Conservation (phyloP, 2,113 vertebrate genomes). For the Psophia crepitans region DNA sequence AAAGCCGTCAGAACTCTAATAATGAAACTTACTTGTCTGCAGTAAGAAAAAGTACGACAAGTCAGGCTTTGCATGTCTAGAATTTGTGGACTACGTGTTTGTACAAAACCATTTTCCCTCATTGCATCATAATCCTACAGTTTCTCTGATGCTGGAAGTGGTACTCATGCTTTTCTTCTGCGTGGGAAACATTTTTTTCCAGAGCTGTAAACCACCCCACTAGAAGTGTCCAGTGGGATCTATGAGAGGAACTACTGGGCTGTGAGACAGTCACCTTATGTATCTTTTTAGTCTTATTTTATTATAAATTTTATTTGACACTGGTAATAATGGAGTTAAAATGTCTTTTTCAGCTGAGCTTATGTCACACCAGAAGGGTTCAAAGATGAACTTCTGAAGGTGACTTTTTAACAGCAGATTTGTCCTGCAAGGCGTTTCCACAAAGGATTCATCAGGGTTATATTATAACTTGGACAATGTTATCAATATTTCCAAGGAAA, state of each 20-base stretch:
- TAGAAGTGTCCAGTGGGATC: not conserved
- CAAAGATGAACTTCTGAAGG: constrained; percentile 19
- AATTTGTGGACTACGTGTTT: not conserved
- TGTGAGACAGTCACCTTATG: not conserved
- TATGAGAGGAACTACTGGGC: not conserved
- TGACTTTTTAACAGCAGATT: constrained; percentile 22
- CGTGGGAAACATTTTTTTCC: not conserved
- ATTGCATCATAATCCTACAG: not conserved
- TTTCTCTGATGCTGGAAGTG: not conserved
- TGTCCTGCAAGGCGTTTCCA: not conserved
- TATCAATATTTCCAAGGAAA: not conserved
- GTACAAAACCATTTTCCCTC: not conserved
- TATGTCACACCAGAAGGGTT: not conserved
- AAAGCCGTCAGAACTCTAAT: not conserved
- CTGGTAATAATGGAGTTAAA: constrained; percentile 3
- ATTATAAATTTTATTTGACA: not conserved
- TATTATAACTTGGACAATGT: not conserved
- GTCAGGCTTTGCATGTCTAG: not conserved
- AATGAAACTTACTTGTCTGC: not conserved
- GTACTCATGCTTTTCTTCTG: not conserved
- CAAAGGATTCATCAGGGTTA: not conserved
- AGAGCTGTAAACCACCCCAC: not conserved
- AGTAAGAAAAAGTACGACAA: not conserved
- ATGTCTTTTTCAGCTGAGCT: not conserved
- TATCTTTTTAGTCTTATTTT: not conserved